Evolutionary conservation across 2,888 invertebrate species (phyloP).

Genomic region (Anoplius nigerrimus): DNA sequence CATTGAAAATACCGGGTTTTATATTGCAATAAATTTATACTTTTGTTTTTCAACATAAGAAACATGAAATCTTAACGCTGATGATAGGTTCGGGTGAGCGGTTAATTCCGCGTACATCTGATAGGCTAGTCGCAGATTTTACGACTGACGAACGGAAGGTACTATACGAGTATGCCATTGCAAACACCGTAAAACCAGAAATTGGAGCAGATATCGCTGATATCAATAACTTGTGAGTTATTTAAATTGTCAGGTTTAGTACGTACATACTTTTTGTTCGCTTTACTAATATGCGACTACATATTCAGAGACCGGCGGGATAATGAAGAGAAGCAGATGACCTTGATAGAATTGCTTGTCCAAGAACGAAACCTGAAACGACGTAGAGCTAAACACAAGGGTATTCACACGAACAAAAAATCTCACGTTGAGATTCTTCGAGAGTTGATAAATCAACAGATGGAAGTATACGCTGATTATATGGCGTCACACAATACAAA

Average conservation of each 20-base stretch:
- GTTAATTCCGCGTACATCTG: slow-evolving; percentile 72
- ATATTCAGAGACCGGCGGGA: slow-evolving; percentile 45
- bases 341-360: slow-evolving; percentile 64
- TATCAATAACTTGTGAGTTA: slow-evolving; percentile 61
- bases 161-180: slow-evolving; percentile 71
- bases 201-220: slow-evolving; percentile 68
- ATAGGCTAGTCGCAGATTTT: slow-evolving; percentile 71
- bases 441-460: slow-evolving; percentile 72
- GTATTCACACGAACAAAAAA: slow-evolving; percentile 72
- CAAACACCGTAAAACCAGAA: slow-evolving; percentile 65
- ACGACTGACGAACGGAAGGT: slow-evolving; percentile 70
- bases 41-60: slow-evolving; percentile 11
- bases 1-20: background rate
- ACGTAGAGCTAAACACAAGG: slow-evolving; percentile 68
- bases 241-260: background rate
- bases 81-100: slow-evolving; percentile 67
- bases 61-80: slow-evolving; percentile 56
- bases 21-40: background rate
- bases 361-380: slow-evolving; percentile 71
- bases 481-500: slow-evolving; percentile 37
- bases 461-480: slow-evolving; percentile 69
- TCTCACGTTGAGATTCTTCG: slow-evolving; percentile 70
- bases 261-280: slow-evolving; percentile 10
- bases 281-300: background rate
- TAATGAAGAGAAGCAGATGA: slow-evolving; percentile 48